Conservation (phyloP, 2,113 vertebrate genomes). For the Rhea pennata region DNA sequence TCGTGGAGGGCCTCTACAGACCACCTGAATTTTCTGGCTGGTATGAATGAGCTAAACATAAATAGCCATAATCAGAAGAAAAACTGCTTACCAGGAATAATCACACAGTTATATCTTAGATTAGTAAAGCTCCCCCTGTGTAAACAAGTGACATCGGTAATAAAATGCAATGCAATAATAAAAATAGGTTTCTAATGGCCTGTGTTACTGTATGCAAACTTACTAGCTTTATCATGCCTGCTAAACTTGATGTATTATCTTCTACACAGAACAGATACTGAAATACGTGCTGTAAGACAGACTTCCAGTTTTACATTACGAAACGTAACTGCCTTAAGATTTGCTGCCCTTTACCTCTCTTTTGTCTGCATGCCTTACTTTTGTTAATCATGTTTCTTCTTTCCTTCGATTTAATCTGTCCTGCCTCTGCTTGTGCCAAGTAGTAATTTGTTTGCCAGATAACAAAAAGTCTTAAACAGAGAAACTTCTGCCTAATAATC, state of each 20-base stretch:
- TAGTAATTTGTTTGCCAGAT: neutral
- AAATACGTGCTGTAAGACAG: neutral
- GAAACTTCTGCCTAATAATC: neutral
- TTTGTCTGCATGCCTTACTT: neutral
- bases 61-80: neutral
- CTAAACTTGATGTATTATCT: neutral
- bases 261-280: neutral
- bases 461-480: neutral
- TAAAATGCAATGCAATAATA: neutral
- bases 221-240: neutral
- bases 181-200: neutral
- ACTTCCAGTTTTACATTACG: neutral
- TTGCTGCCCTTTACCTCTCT: neutral
- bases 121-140: neutral
- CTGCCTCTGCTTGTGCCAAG: neutral
- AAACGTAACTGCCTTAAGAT: neutral
- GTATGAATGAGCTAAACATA: neutral
- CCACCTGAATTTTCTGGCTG: neutral
- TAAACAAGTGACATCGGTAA: neutral
- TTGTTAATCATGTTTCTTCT: neutral
- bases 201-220: neutral
- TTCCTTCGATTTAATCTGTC: neutral
- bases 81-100: neutral
- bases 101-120: neutral
- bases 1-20: neutral